These are phyloP conservation scores for Heliangelus exortis DNA, from an alignment of 2,797 vertebrate species.

Conservation along the genomic window DNA sequence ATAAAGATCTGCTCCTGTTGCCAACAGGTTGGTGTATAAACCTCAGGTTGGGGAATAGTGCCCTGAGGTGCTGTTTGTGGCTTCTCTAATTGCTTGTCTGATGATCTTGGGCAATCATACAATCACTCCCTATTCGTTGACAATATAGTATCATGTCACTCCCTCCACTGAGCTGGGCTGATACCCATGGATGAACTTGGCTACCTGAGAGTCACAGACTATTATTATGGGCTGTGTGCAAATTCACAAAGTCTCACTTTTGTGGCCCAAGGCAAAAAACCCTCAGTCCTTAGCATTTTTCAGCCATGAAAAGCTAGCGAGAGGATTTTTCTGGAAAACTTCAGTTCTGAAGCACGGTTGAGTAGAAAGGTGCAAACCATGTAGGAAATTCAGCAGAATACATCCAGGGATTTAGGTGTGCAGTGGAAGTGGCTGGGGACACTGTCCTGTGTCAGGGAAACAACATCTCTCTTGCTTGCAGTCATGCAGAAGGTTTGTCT, in stretches of 20 bases:
- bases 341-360: neutral
- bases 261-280: neutral
- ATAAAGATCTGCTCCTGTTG: neutral
- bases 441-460: neutral
- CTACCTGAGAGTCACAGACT: neutral
- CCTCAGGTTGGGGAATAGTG: neutral
- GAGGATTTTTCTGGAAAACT: neutral
- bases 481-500: neutral
- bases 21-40: neutral
- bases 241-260: neutral
- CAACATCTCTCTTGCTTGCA: neutral
- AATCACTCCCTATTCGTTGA: neutral
- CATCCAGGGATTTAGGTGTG: fast-evolving
- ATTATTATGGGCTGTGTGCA: neutral
- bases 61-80: neutral
- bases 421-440: neutral
- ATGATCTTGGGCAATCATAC: constrained; percentile 9
- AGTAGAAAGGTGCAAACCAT: neutral
- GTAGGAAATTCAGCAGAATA: neutral
- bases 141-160: neutral
- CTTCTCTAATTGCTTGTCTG: neutral
- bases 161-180: neutral
- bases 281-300: neutral
- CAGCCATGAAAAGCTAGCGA: neutral
- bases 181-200: neutral